Base-by-base conservation (phyloP, 2,888 invertebrate species). In the Dione vanillae region DNA sequence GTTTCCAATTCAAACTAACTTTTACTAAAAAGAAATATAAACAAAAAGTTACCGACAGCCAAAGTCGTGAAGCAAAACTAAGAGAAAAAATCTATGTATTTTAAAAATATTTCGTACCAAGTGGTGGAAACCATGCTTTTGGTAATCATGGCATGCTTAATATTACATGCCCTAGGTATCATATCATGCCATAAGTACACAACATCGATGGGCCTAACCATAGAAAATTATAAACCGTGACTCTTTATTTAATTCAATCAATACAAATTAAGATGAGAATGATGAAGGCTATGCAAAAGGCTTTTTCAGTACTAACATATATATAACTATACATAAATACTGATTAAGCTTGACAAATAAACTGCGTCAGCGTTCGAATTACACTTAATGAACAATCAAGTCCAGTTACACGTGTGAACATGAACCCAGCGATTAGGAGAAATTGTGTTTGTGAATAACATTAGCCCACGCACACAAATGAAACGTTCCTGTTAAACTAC, bases 331-430 rank as follows among this genome's bases (percentile, higher is more conserved):
- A 54, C 35, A 54, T 54, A 54, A 54, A n/a, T 59, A 43, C 14
- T 20, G 5, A 59, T 43, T 14, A 59, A 59, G 41, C n/a, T 43
- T 9, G 10, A 19, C 35, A 16, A 47, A 47, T 49, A 47, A 19
- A 49, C 12, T 47, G 59, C 51, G 16, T 37, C n/a, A 40, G 27
- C n/a, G 61, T 43, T 67, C 58, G 16, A 67, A 68, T 71, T 59
- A 52, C 65, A 58, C 67, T 27, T 3, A 10, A 49, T 12, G 65
- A 71, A 58, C 67, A 67, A 51, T 51, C 35, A 45, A 61, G 51
- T 61, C 61, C 47, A 16, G 56, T 69, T 69, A 65, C 62, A 65
- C 56, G 49, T 56, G 64, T 54, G 40, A 64, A 69, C 40, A 12
- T 27, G 54, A 40, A 40, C 35, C 45, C 62, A 8, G 35, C 43